These are phyloP conservation scores for Athetis lepigone DNA, from an alignment of 2,888 invertebrate genomes.

Conservation along the genomic window DNA sequence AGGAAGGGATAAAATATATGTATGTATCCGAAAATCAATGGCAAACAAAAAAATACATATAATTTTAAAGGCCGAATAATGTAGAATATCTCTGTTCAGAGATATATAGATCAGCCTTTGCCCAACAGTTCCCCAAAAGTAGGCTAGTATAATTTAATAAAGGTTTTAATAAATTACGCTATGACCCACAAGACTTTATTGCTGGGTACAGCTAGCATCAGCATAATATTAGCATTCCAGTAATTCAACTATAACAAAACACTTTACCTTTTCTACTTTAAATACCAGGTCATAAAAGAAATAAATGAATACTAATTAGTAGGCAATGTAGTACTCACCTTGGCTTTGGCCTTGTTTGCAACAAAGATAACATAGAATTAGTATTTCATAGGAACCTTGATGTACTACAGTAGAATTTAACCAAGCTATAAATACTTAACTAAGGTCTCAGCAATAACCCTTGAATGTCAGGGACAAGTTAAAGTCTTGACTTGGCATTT, in stretches of 20 bases:
- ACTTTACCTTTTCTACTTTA: not conserved
- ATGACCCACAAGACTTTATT: no score
- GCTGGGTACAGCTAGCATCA: no score
- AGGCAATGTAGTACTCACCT: conserved; percentile 68
- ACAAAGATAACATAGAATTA: conserved; percentile 62
- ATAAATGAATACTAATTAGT: conserved; percentile 14
- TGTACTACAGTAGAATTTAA: conserved; percentile 28
- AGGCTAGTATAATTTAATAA: no score
- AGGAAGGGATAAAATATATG: no score
- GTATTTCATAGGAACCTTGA: conserved; percentile 39
- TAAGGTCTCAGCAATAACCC: conserved; percentile 17
- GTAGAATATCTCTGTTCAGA: no score
- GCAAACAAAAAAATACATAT: no score
- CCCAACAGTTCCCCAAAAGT: no score
- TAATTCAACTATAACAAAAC: not conserved
- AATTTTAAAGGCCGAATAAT: no score
- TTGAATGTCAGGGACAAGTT: conserved; percentile 23
- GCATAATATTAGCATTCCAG: not conserved
- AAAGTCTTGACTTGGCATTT: conserved; percentile 7
- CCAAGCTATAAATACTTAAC: conserved; percentile 34
- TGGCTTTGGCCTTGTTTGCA: conserved; percentile 74
- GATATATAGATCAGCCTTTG: no score
- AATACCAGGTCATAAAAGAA: conserved; percentile 2
- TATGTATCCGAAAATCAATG: no score
- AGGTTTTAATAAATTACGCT: no score